Evolutionary conservation across 2,888 invertebrate genomes (phyloP).

Genomic region (Phortica okadai): DNA sequence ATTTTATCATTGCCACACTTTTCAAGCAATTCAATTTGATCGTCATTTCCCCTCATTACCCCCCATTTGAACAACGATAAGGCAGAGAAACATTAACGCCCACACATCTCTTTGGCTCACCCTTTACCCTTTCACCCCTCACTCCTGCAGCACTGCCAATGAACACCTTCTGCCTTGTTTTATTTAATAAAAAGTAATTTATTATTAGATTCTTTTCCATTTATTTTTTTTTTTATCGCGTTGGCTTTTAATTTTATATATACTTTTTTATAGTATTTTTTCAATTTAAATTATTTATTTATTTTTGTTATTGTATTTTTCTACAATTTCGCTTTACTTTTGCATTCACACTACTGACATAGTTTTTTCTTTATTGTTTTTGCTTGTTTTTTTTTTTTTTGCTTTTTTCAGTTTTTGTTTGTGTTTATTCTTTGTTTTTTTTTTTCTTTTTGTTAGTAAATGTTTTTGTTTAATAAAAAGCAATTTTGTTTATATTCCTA

Average conservation of each 20-base stretch:
- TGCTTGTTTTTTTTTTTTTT: slow-evolving; percentile 12
- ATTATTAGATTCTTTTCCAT: slow-evolving; percentile 17
- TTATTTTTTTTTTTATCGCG: slow-evolving; percentile 23
- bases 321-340: slow-evolving; percentile 24
- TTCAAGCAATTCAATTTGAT: neutral
- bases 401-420: slow-evolving; percentile 44
- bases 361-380: slow-evolving; percentile 15
- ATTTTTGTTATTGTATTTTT: slow-evolving; percentile 24
- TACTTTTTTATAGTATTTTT: slow-evolving; percentile 11
- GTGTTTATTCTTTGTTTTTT: neutral
- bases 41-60: neutral
- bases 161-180: neutral
- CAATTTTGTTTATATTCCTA: neutral
- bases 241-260: neutral
- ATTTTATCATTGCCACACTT: neutral
- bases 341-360: slow-evolving; percentile 47
- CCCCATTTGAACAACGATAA: neutral
- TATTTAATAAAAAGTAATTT: neutral
- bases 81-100: neutral
- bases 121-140: neutral
- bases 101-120: neutral
- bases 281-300: slow-evolving; percentile 8
- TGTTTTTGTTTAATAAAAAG: neutral
- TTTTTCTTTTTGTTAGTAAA: neutral
- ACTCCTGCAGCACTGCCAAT: neutral